Conservation (phyloP, 2,113 vertebrate genomes). For the Laticauda colubrina region DNA sequence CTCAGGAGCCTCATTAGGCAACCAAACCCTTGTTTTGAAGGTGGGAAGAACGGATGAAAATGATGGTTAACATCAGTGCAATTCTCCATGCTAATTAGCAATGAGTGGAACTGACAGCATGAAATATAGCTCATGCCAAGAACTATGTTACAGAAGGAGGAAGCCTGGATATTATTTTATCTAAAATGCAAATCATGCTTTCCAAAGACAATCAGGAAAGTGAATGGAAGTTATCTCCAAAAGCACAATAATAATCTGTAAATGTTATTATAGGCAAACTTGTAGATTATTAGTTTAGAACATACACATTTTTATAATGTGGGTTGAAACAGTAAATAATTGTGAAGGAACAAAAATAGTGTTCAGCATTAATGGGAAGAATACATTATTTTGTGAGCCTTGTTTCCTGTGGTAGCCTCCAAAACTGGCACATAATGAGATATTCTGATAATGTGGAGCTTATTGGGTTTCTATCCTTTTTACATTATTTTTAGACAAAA, state of each 20-base stretch:
- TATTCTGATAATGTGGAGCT: background rate
- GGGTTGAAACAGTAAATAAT: background rate
- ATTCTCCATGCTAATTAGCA: constrained; percentile 64
- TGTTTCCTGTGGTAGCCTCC: background rate
- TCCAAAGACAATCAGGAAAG: background rate
- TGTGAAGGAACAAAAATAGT: background rate
- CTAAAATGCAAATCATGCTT: background rate
- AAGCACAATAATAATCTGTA: background rate
- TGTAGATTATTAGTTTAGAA: background rate
- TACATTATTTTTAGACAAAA: background rate
- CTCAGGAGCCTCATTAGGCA: constrained; percentile 51
- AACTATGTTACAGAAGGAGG: constrained; percentile 22
- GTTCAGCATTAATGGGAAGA: background rate
- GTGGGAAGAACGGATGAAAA: constrained; percentile 54
- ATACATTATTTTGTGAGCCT: background rate
- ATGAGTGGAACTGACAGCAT: background rate
- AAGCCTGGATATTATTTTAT: background rate
- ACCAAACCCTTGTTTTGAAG: constrained; percentile 49
- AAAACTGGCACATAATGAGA: background rate
- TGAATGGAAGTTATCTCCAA: accelerated
- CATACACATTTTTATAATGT: background rate
- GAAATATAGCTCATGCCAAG: constrained; percentile 32
- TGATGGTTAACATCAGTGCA: constrained; percentile 39
- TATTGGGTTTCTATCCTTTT: background rate
- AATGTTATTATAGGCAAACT: background rate